Base-by-base conservation (phyloP, 2,797 vertebrate genomes). In the Pempheris klunzingeri region DNA sequence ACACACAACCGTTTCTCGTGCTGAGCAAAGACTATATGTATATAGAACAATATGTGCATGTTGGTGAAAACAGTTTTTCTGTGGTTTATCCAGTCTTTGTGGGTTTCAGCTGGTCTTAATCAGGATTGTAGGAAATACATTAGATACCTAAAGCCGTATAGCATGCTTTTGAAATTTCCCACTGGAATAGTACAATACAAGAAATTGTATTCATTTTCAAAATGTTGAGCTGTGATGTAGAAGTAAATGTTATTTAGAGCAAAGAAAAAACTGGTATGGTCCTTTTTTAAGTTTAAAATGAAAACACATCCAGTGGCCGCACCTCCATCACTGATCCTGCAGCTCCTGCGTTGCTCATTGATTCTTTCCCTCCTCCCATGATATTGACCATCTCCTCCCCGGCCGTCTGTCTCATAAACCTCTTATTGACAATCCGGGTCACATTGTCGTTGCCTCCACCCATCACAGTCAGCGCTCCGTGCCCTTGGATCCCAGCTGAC, bases 371-470 rank as follows among this genome's bases (percentile, higher is more conserved):
- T 83, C 90, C 86, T 81, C 90, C 90, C 82, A 91, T 77, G 77
- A 93, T 87, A 73, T 47, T 74, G 71, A 91, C 80, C 90, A 90
- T 92, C 77, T 99, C 97, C 47, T 98, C 97, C 0, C 90, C 94
- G 43, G 90, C 82, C 7, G 95, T 93, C 63, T 96, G 93, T 82
- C 96, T 98, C 93, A 96, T 95, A 26, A 96, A 93, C 74, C 98
- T 97, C 93, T 98, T 99, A 89, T 96, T 98, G 68, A 98, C 93
- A 62, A 97, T 92, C 53, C 95, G 96, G 67, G 97, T 95, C 84
- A 97, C 84, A 1, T 87, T 96, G 82, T 99, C 97, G 0, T 95
- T 95, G 84, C 92, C 88, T 67, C 89, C 93, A 26, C 91, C 82
- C 76, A 94, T 32, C 9, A 81, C 85, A 0, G 78, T 72, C 76